Evolutionary conservation across 2,888 invertebrate genomes (phyloP), one percentile per base, ranked within the genome.

Genomic region (Phyllotreta cruciferae): DNA sequence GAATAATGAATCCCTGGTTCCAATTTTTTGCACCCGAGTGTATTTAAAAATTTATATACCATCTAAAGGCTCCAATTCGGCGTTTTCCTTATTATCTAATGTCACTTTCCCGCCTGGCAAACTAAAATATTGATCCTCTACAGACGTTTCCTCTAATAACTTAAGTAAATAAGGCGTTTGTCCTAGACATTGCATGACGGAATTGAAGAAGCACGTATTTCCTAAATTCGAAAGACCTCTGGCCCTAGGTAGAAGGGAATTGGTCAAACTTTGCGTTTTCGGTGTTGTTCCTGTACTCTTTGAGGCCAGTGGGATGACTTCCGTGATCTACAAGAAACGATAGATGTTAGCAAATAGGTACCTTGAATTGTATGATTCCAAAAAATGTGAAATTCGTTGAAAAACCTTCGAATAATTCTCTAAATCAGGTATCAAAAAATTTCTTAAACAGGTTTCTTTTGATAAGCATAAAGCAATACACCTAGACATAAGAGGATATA

Each of bases 171-270:
- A 93, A 0, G 93, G 93, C 3, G 94, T 94, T 80, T 93, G 93
- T 1, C 92, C 91, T 73, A 96, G 83, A 78, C 94, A 94, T 83
- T 98, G 98, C 84, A 98, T 87, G 6, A 97, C 96, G 34, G 97
- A 94, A 84, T 98, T 98, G 80, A 98, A 96, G 82, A 96, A 98
- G 79, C 98, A 98, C 0, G 98, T 98, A 79, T 98, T 98, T 53
- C 98, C 97, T 77, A 97, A 83, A 83, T 98, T 98, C 55, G 86
- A 85, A 44, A 98, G 83, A 0, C 98, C 98, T 82, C 94, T 83
- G 0, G 89, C 88, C 42, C 88, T 82, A 0, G 86, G 86, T 64
- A 86, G 61, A 47, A 61, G 66, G 54, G 66, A 66, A 38, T 11
- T 47, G 41, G 45, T 36, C 6, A 60, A 64, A 10, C 56, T 61